Evolutionary conservation across 1,140 invertebrate genomes (phyloP).

Genomic region (Drosophila micromelanica): DNA sequence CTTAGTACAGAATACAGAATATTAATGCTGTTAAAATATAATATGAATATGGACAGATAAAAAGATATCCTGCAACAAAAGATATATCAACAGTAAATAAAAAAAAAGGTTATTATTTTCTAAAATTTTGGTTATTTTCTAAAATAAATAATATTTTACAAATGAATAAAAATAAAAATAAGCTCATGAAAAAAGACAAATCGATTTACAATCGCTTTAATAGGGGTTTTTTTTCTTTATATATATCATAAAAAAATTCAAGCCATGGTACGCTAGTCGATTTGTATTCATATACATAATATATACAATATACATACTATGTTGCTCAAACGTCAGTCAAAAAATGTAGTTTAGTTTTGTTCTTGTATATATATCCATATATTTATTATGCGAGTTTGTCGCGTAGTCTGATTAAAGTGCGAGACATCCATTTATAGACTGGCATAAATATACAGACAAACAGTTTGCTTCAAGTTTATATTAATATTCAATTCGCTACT

Average conservation of each 20-base stretch:
- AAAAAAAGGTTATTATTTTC: too few relatives aligned
- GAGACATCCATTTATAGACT: constrained; percentile 16
- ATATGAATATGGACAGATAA: too few relatives aligned
- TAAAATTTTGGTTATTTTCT: too few relatives aligned
- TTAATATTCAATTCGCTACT: constrained; percentile 39
- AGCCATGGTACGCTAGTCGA: not conserved
- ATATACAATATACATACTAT: not conserved
- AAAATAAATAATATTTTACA: too few relatives aligned
- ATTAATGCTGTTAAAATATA: too few relatives aligned
- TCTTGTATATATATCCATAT: constrained; percentile 5
- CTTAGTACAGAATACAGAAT: too few relatives aligned
- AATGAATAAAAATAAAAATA: too few relatives aligned
- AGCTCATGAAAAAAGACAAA: too few relatives aligned
- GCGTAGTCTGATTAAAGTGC: not conserved
- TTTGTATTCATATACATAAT: not conserved
- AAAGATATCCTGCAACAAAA: too few relatives aligned
- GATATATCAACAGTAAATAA: too few relatives aligned
- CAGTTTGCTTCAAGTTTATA: constrained; percentile 27
- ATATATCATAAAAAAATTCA: not conserved
- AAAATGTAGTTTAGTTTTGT: not conserved
- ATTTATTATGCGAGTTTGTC: not conserved
- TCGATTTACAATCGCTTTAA: too few relatives aligned
- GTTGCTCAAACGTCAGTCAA: too few relatives aligned
- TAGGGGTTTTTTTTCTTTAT: not conserved
- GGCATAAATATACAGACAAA: constrained; percentile 5